These are phyloP conservation scores for Zelleria hepariella DNA, from an alignment of 2,888 invertebrate species.

Conservation along the genomic window DNA sequence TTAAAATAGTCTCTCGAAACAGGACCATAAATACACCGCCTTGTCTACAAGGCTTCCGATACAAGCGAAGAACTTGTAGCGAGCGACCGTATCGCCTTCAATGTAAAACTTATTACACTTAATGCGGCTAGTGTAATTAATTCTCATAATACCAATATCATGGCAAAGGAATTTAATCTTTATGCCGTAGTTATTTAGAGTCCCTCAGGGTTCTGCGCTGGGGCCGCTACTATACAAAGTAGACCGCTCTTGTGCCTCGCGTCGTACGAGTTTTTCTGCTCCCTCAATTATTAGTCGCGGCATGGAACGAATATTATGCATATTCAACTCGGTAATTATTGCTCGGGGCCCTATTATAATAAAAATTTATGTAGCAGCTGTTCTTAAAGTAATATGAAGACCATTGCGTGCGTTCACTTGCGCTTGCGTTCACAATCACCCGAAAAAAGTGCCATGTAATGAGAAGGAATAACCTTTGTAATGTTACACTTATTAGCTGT, in stretches of 20 bases:
- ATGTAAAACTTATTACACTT: neutral
- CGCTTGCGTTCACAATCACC: conserved; percentile 22
- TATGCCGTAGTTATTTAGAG: neutral
- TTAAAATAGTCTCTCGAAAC: neutral
- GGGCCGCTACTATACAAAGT: neutral
- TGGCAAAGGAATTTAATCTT: neutral
- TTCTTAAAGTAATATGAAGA: conserved; percentile 16
- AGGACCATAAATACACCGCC: neutral
- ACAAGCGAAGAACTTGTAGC: neutral
- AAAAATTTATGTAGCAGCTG: conserved; percentile 26
- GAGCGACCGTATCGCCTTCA: neutral
- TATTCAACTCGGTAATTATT: conserved; percentile 15
- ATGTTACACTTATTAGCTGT: neutral
- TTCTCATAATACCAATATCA: neutral
- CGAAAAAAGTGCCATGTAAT: conserved; percentile 7
- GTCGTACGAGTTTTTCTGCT: conserved; percentile 5
- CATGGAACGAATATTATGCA: conserved; percentile 9
- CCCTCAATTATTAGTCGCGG: conserved; percentile 5
- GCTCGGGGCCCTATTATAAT: conserved; percentile 22
- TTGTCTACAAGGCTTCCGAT: neutral
- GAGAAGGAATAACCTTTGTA: neutral
- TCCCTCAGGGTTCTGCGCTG: neutral
- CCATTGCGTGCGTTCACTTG: conserved; percentile 25
- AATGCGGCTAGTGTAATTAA: neutral
- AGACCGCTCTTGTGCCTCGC: neutral